Conservation (phyloP, 2,797 vertebrate genomes). For the Trachops cirrhosus region DNA sequence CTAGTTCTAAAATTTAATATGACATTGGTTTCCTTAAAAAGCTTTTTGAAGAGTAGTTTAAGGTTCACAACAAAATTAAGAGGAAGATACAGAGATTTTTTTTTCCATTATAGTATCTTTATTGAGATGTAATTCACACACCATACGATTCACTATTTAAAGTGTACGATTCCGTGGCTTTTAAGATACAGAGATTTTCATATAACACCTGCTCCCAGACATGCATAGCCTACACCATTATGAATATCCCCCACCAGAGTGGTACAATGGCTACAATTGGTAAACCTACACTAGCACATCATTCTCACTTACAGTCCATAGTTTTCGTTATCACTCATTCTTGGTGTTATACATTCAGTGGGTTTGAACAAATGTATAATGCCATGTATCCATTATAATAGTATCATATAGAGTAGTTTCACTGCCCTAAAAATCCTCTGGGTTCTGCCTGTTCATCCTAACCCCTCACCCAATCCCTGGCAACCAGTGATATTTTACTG, state of each 20-base stretch:
- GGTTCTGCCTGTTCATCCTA: not conserved
- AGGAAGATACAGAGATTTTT: not conserved
- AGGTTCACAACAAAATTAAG: not conserved
- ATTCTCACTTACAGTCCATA: not conserved
- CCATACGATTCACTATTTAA: too few species aligned
- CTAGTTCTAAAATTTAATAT: not conserved
- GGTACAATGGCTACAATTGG: not conserved
- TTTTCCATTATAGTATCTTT: too few species aligned
- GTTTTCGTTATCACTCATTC: not conserved
- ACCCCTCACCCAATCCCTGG: not conserved
- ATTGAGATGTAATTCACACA: too few species aligned
- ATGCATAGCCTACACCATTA: not conserved
- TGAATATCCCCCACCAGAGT: not conserved
- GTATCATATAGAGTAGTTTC: not conserved
- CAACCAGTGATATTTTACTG: not conserved
- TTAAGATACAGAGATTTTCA: not conserved
- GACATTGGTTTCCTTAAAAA: not conserved
- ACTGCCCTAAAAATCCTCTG: not conserved
- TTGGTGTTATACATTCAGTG: not conserved
- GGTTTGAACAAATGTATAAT: not conserved
- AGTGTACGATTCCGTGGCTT: too few species aligned
- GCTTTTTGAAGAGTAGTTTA: not conserved
- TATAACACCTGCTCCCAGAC: too few species aligned
- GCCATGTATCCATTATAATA: not conserved
- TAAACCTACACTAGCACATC: not conserved